A percentile compares a stretch with the other conserved stretches of the same genome.
phyloP scores from a whole-genome alignment of 2,888 invertebrate genomes.

The Platynereis dumerilii region DNA sequence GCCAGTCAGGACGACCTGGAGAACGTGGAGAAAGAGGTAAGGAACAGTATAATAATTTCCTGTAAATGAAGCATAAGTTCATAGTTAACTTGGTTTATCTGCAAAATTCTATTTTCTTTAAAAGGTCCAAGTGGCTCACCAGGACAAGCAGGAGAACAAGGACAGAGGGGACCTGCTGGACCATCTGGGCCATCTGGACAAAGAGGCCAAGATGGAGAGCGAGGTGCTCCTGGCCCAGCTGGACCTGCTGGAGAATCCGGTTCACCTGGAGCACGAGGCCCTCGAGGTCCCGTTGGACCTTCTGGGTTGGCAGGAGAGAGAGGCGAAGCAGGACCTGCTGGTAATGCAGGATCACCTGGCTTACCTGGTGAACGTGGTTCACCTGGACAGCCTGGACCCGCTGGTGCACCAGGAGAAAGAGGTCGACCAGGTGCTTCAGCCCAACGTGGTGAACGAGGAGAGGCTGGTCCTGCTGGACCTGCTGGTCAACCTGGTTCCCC shows the following conservation, averaged over 20 bases:
- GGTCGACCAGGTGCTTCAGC: slow-evolving; percentile 17
- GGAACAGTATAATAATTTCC: too few species aligned
- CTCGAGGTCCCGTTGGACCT: slow-evolving; percentile 39
- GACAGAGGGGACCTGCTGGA: slow-evolving; percentile 50
- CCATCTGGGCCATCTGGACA: slow-evolving; percentile 22
- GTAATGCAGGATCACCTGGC: slow-evolving; percentile 22
- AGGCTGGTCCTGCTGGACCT: slow-evolving; percentile 46
- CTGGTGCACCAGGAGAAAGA: slow-evolving; percentile 27
- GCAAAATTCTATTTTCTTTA: slow-evolving; percentile 66
- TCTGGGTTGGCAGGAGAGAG: slow-evolving; percentile 39
- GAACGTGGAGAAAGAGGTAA: slow-evolving; percentile 25
- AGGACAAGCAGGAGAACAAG: slow-evolving; percentile 26
- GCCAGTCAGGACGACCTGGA: slow-evolving; percentile 9
- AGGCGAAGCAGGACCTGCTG: slow-evolving; percentile 33
- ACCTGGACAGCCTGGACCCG: slow-evolving; percentile 28
- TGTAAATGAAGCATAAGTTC: not conserved
- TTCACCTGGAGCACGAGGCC: slow-evolving; percentile 21
- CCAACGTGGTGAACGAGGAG: slow-evolving; percentile 42
- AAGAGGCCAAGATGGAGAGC: slow-evolving; percentile 16
- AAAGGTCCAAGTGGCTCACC: slow-evolving; percentile 27
- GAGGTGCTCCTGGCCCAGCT: slow-evolving; percentile 24
- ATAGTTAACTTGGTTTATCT: slow-evolving; percentile 13
- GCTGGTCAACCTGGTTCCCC: slow-evolving; percentile 21
- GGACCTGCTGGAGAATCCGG: slow-evolving; percentile 26
- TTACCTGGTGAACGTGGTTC: slow-evolving; percentile 23